phyloP scores from a whole-genome alignment of 2,113 vertebrate genomes.

The Cynopterus brachyotis region DNA sequence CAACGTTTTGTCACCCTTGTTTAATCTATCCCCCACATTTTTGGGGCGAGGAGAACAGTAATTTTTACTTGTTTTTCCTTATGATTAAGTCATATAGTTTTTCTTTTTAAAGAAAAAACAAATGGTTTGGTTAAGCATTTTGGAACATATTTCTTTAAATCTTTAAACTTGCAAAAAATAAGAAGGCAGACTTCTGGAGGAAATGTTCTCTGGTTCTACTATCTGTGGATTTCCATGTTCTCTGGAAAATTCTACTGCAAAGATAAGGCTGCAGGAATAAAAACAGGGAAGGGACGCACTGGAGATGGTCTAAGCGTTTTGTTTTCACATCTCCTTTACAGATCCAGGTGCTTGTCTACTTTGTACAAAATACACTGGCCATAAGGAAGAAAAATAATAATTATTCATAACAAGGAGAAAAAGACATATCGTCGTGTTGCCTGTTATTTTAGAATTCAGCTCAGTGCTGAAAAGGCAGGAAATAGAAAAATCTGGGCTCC shows the following conservation, averaged over 20 bases:
- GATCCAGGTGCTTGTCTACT: not conserved
- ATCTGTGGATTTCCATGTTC: constrained; percentile 38
- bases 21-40: not conserved
- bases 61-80: constrained; percentile 24
- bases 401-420: not conserved
- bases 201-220: not conserved
- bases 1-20: not conserved
- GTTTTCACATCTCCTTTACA: not conserved
- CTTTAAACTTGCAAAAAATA: not conserved
- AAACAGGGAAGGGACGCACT: not conserved
- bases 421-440: not conserved
- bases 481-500: not conserved
- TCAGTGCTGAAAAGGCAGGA: not conserved
- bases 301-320: too few relatives aligned
- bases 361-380: not conserved
- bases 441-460: not conserved
- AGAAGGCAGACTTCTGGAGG: not conserved
- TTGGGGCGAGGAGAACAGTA: not conserved
- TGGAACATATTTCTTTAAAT: not conserved
- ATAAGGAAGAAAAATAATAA: not conserved
- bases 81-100: not conserved
- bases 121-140: not conserved
- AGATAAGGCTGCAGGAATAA: not conserved
- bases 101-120: not conserved
- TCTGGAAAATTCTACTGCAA: constrained; percentile 61